Percentiles rank a stretch among this genome's conserved stretches.
Evolutionary conservation across 64 coral and sea anemone species (phyloP).

Genomic region (Montipora foliosa): DNA sequence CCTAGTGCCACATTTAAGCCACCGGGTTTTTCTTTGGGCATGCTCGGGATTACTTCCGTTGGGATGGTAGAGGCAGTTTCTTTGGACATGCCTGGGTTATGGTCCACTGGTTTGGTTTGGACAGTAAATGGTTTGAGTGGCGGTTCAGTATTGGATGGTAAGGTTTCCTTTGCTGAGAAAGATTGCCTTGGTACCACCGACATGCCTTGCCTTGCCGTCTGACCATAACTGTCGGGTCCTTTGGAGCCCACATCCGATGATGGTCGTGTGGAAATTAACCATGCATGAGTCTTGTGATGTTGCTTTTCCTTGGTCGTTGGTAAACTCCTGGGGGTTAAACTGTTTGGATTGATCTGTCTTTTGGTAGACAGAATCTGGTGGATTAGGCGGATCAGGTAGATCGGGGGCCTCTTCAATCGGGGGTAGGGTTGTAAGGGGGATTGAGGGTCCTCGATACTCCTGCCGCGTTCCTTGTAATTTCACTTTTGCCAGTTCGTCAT

Average conservation of each 20-base stretch:
- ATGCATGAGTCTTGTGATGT: background rate
- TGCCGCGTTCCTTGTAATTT: background rate
- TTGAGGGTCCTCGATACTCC: background rate
- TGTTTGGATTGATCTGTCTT: background rate
- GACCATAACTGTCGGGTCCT: background rate
- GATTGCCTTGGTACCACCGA: too few species aligned
- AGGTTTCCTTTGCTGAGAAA: too few species aligned
- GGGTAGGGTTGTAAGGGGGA: background rate
- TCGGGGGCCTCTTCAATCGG: background rate
- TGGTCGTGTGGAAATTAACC: background rate
- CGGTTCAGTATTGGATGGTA: background rate
- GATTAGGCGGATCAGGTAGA: background rate
- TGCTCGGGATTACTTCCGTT: too few species aligned
- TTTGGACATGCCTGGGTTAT: too few species aligned
- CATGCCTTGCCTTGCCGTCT: too few species aligned
- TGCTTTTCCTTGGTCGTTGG: background rate
- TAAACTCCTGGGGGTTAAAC: background rate
- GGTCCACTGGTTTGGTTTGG: too few species aligned
- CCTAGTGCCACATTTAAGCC: background rate
- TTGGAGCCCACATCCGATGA: background rate
- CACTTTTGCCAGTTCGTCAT: background rate
- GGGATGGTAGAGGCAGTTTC: too few species aligned
- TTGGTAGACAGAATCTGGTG: background rate
- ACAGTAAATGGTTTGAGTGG: background rate
- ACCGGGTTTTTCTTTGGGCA: too few species aligned